phyloP scores from a whole-genome alignment of 1,140 invertebrate species.

The Lycorma delicatula region DNA sequence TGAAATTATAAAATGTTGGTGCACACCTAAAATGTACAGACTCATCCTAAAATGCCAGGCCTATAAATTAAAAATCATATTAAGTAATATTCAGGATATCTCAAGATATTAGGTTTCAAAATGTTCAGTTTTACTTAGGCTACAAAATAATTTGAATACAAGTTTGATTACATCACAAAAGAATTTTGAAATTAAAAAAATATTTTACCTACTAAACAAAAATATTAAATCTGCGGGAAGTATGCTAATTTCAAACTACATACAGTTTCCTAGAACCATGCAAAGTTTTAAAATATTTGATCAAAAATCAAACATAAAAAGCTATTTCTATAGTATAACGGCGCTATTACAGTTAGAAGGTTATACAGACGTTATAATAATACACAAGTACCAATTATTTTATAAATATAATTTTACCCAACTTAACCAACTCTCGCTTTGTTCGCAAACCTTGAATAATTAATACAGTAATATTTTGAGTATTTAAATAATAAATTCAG shows the following conservation, averaged over 20 bases:
- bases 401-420: no score
- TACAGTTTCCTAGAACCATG: not conserved
- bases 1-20: no score
- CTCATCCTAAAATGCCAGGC: not conserved
- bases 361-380: not conserved
- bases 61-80: not conserved
- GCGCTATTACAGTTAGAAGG: not conserved
- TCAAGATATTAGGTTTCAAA: not conserved
- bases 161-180: not conserved
- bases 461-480: no score
- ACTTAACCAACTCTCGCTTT: no score
- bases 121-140: not conserved
- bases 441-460: no score
- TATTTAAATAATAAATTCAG: no score
- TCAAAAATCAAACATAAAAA: not conserved
- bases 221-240: not conserved
- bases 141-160: not conserved
- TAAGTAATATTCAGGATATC: not conserved
- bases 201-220: not conserved
- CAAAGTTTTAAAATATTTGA: not conserved
- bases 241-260: not conserved
- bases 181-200: not conserved
- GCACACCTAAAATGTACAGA: no score
- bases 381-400: no score
- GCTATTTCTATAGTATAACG: not conserved